Conservation (phyloP, 1,140 invertebrate genomes). For the Trichonephila clavata region DNA sequence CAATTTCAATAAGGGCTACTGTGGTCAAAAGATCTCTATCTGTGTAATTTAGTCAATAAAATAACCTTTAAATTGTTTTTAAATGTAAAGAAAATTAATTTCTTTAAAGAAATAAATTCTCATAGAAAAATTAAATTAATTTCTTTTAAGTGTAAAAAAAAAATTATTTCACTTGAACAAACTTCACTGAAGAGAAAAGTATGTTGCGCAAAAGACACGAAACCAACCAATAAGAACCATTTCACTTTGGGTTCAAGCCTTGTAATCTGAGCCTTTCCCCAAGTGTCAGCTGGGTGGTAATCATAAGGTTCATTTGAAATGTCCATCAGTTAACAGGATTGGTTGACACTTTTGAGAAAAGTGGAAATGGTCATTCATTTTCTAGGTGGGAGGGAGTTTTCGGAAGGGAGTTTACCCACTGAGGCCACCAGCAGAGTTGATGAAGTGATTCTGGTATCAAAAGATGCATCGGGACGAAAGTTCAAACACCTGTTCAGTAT, state of each 20-base stretch:
- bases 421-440: slow-evolving; percentile 37
- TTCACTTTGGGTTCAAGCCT: not conserved
- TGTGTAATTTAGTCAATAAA: too few relatives aligned
- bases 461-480: too few relatives aligned
- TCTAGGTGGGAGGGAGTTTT: not conserved
- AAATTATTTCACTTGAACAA: too few relatives aligned
- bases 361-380: not conserved
- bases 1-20: too few relatives aligned
- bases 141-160: too few relatives aligned
- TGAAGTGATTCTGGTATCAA: not conserved
- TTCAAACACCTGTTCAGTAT: not conserved
- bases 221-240: not conserved
- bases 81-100: too few relatives aligned
- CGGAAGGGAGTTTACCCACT: not conserved
- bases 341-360: not conserved
- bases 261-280: not conserved
- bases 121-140: too few relatives aligned
- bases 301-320: slow-evolving; percentile 51
- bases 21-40: too few relatives aligned
- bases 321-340: slow-evolving; percentile 34
- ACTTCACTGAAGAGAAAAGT: too few relatives aligned
- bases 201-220: not conserved
- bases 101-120: too few relatives aligned
- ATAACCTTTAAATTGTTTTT: too few relatives aligned
- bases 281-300: slow-evolving; percentile 5